Evolutionary conservation across 1,140 invertebrate species (phyloP), one percentile per base, ranked within the genome.

Genomic region (Drosophila lacertosa): DNA sequence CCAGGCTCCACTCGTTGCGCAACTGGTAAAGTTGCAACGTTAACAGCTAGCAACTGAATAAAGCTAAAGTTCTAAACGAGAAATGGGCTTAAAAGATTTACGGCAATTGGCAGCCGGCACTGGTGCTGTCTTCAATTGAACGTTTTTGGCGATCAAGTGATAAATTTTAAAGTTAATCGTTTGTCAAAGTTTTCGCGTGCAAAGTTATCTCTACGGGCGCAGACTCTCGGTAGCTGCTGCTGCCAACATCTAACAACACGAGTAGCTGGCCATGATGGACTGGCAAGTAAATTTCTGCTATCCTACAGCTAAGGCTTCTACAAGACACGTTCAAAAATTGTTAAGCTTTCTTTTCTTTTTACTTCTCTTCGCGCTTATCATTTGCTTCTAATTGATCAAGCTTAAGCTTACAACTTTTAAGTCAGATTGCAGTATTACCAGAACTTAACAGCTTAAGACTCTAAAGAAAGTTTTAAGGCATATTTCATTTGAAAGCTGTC

Each of bases 151-250:
- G 53, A 57, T 20, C 33, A 40, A 7, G 66, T 77, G 70, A 86
- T 86, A 86, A 86, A 86, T 86, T 81, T 74, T 82, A 75, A 86
- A 88, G 83, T 88, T 88, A 88, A 88, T 88, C 82, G 82, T 83
- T 89, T 88, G 82, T 88, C 82, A 88, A 88, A 88, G 70, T 75
- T 75, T 77, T 82, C 74, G 82, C 82, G 83, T 74, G 65, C 82
- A 77, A 76, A 84, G 80, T 84, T 74, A 88, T 81, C 82, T 86
- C 62, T 47, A 39, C 37, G 51, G 44, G 69, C 32, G 4, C 6
- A 22, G 44, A 13, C 18, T 11, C n/a, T 40, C 54, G 50, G 63
- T 26, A 66, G 63, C 54, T 47, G 51, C 42, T 11, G 63, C 58
- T 66, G 26, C 44, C 53, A 58, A 48, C 51, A 10, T 16, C 33